Evolutionary conservation across 1,140 invertebrate species (phyloP).

Genomic region (Tenebrio molitor): DNA sequence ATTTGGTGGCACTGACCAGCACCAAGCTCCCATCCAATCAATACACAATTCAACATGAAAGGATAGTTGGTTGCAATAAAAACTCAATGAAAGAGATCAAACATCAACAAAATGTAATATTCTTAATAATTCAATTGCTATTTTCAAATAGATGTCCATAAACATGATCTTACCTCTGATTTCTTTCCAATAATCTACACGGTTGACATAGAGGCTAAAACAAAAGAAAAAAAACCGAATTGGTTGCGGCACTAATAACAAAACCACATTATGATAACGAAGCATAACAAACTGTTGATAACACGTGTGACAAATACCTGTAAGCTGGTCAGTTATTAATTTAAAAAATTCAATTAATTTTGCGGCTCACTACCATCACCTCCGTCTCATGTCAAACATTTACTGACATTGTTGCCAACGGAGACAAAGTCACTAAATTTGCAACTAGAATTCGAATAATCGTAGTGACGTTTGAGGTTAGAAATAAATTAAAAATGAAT

Average conservation of each 20-base stretch:
- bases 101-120: not conserved
- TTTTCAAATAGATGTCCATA: not conserved
- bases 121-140: not conserved
- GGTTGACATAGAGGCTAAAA: slow-evolving; percentile 6
- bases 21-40: too few species aligned
- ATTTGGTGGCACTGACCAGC: too few species aligned
- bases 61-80: too few species aligned
- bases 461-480: slow-evolving; percentile 11
- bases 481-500: slow-evolving; percentile 13
- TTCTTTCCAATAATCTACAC: slow-evolving; percentile 10
- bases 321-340: not conserved
- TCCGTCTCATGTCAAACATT: slow-evolving; percentile 1
- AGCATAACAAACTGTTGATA: too few species aligned
- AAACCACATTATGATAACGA: too few species aligned
- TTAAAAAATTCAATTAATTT: slow-evolving; percentile 19
- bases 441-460: not conserved
- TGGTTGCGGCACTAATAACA: too few species aligned
- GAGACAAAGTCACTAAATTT: not conserved
- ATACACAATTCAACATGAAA: too few species aligned
- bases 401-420: not conserved
- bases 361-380: slow-evolving; percentile 18
- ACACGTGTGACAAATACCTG: too few species aligned
- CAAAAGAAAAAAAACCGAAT: not conserved
- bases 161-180: slow-evolving; percentile 11
- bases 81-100: not conserved